Evolutionary conservation across 2,888 invertebrate genomes (phyloP).

Genomic region (Nemurella pictetii): DNA sequence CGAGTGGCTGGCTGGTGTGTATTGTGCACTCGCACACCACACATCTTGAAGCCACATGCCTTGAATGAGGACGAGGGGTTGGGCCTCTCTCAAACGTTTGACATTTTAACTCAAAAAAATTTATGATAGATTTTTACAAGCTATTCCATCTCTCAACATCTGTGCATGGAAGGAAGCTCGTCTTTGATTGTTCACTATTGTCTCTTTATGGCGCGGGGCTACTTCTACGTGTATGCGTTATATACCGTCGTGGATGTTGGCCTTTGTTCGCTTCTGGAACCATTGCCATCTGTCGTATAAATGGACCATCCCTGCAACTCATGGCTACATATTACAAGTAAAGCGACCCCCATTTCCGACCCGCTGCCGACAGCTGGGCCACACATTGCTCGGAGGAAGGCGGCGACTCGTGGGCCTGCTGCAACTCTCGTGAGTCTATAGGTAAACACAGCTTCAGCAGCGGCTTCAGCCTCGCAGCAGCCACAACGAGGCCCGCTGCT

Average conservation of each 20-base stretch:
- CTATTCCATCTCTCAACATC: slow-evolving; percentile 5
- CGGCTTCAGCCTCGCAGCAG: too few species aligned
- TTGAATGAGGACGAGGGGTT: background rate
- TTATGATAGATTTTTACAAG: slow-evolving; percentile 22
- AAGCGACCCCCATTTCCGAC: background rate
- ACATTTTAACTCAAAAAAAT: slow-evolving; percentile 1
- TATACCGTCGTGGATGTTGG: background rate
- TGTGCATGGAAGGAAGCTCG: slow-evolving; percentile 7
- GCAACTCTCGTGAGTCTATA: background rate
- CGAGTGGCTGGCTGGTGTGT: background rate
- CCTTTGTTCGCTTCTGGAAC: slow-evolving; percentile 11
- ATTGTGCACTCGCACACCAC: background rate
- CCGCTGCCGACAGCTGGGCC: slow-evolving; percentile 1
- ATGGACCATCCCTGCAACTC: slow-evolving; percentile 8
- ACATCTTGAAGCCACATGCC: background rate
- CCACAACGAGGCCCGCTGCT: background rate
- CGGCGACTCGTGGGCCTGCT: background rate
- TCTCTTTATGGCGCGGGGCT: background rate
- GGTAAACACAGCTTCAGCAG: slow-evolving; percentile 23
- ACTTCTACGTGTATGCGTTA: background rate
- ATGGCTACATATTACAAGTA: slow-evolving; percentile 14
- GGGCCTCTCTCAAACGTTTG: background rate
- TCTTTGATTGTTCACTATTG: slow-evolving; percentile 13
- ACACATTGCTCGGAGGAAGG: background rate
- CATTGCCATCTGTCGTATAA: slow-evolving; percentile 22